Evolutionary conservation across 1,140 invertebrate species (phyloP).

Genomic region (Tyrophagus putrescentiae): DNA sequence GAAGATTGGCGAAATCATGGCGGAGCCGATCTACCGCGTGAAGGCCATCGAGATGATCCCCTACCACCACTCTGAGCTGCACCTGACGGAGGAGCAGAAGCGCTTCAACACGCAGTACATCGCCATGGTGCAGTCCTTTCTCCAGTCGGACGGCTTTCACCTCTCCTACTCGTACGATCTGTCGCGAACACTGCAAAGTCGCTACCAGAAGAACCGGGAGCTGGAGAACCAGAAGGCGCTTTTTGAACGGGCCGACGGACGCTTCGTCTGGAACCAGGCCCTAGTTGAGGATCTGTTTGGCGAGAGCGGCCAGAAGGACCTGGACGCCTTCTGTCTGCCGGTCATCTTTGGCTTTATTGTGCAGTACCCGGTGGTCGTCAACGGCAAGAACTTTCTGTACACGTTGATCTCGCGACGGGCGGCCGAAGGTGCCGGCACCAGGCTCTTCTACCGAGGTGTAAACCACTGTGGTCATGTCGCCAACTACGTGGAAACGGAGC

Average conservation of each 20-base stretch:
- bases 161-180: slow-evolving; percentile 87
- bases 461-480: slow-evolving; percentile 74
- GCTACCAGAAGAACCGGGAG: slow-evolving; percentile 49
- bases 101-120: slow-evolving; percentile 61
- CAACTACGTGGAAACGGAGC: slow-evolving; percentile 91
- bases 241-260: slow-evolving; percentile 49
- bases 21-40: slow-evolving; percentile 59
- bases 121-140: slow-evolving; percentile 55
- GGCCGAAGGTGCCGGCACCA: slow-evolving; percentile 57
- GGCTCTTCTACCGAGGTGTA: slow-evolving; percentile 69
- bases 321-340: slow-evolving; percentile 64
- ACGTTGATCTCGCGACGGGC: slow-evolving; percentile 70
- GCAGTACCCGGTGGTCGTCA: slow-evolving; percentile 59
- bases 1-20: slow-evolving; percentile 58
- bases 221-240: slow-evolving; percentile 1
- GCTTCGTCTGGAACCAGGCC: slow-evolving; percentile 87
- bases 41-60: slow-evolving; percentile 67
- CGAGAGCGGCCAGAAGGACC: slow-evolving; percentile 38
- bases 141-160: slow-evolving; percentile 63
- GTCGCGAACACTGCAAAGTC: slow-evolving; percentile 73
- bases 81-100: slow-evolving; percentile 64
- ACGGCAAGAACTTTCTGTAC: slow-evolving; percentile 65
- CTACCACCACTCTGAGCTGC: slow-evolving; percentile 53
- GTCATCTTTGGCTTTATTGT: slow-evolving; percentile 75
- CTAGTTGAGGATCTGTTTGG: slow-evolving; percentile 41